Conservation (phyloP, 2,113 vertebrate species). For the Oreotragus oreotragus region DNA sequence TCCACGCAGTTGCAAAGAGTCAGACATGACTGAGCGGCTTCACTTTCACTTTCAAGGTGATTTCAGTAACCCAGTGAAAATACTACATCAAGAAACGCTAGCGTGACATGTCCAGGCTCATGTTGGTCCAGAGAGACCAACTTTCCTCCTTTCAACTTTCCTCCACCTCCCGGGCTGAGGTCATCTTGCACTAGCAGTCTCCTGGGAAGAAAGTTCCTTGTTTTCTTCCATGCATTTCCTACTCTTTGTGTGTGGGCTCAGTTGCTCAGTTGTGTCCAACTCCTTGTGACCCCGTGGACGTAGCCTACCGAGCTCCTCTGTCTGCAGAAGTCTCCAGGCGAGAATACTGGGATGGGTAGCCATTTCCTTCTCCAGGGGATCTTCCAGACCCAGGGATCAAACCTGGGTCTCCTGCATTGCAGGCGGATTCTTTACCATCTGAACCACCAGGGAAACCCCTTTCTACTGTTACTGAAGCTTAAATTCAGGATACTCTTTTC, state of each 20-base stretch:
- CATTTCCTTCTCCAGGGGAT: background rate
- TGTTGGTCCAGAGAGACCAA: background rate
- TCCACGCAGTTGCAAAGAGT: accelerated
- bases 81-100: background rate
- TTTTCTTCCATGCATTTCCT: background rate
- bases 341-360: background rate
- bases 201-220: background rate
- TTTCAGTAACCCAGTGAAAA: background rate
- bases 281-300: background rate
- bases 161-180: accelerated
- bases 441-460: background rate
- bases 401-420: background rate
- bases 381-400: background rate
- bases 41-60: background rate
- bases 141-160: no score
- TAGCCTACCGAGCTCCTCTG: background rate
- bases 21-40: background rate
- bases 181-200: accelerated
- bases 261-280: background rate
- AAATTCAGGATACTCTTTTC: background rate
- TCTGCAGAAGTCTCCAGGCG: background rate
- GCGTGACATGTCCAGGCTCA: accelerated
- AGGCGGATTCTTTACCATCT: background rate
- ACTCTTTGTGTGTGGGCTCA: background rate
- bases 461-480: background rate